Evolutionary conservation across 2,797 vertebrate species (phyloP), one percentile per base, ranked within the genome.

Genomic region (Micrastur ruficollis): DNA sequence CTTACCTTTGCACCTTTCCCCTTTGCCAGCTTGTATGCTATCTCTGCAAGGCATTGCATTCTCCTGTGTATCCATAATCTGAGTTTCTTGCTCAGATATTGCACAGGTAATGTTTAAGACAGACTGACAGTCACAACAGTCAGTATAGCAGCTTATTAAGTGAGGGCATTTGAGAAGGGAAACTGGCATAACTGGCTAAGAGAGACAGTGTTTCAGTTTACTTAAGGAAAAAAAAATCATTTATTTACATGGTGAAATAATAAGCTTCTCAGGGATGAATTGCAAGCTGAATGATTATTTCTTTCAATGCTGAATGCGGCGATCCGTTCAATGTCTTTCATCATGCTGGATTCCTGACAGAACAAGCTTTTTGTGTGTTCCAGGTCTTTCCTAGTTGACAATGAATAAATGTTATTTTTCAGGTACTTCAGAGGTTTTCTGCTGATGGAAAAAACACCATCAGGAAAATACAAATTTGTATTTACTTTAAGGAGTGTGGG

Each of bases 11-110:
- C 36, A 26, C 23, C 6, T 11, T 70, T 50, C 25, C 65, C 9
- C 36, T 89, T 74, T 65, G 47, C 34, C 15, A 11, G 50, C 8
- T 34, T 40, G 12, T 19, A 2, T 0, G 0, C 29, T 29, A 3
- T 40, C 14, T 52, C 68, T 53, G 14, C 20, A 58, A 50, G 12
- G 7, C 6, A 29, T 27, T 46, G 8, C 18, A 7, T 22, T 18
- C 4, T 40, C 47, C 22, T 0, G 0, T n/a, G 13, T 10, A 18
- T n/a, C 14, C 15, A 25, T 3, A 13, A 14, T 11, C 32, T 38
- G 26, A 21, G 13, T 27, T 71, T 86, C 68, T 55, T 49, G 52
- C 36, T 88, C 25, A 36, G 27, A 3, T 63, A 20, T 65, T 56
- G 14, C n/a, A 7, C 21, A 84, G 27, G 6, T 20, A 78, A 1